These are phyloP conservation scores for Monopterus albus DNA, from an alignment of 2,113 vertebrate species.

Conservation along the genomic window DNA sequence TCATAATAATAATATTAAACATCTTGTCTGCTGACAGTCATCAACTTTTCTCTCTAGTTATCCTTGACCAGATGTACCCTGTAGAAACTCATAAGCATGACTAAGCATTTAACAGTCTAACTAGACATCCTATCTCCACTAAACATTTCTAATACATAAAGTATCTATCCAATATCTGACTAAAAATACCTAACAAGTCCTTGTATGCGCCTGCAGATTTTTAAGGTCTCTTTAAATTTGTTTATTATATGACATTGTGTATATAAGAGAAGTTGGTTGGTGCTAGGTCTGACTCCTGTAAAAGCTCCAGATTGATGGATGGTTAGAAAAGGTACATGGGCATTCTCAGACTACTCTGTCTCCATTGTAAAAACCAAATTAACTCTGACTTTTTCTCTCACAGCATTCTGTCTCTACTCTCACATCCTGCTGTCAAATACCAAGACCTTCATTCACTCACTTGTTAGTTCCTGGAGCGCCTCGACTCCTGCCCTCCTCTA, in stretches of 20 bases:
- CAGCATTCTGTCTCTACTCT: not conserved
- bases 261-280: not conserved
- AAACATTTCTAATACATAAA: no score
- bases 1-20: no score
- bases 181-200: no score
- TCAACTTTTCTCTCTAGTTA: no score
- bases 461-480: slow-evolving; percentile 39
- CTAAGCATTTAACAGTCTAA: no score
- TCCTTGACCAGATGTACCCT: no score
- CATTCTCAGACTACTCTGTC: slow-evolving; percentile 10
- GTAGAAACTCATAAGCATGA: no score
- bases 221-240: not conserved
- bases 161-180: no score
- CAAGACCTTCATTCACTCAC: slow-evolving; percentile 51
- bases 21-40: no score
- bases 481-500: slow-evolving; percentile 16
- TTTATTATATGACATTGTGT: no score
- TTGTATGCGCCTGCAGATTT: no score
- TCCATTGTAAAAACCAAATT: slow-evolving; percentile 37
- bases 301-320: slow-evolving; percentile 22
- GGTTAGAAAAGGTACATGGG: not conserved
- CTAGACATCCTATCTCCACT: no score
- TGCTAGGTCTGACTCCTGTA: not conserved
- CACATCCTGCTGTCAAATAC: slow-evolving; percentile 53
- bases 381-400: slow-evolving; percentile 6